Conservation (phyloP, 1,140 invertebrate species). For the Euwallacea fornicatus region DNA sequence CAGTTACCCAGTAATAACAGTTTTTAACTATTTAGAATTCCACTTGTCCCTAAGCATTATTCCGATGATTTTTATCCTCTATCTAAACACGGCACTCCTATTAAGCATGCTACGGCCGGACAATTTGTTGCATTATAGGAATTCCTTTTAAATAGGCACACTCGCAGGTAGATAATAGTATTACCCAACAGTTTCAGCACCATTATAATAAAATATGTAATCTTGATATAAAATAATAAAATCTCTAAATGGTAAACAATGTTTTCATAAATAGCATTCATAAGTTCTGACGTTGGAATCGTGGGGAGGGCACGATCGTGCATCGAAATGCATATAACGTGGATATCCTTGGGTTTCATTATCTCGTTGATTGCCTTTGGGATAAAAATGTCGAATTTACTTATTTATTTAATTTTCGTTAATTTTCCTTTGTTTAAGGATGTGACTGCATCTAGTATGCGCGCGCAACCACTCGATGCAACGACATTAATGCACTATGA, state of each 20-base stretch:
- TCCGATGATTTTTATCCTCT: constrained; percentile 21
- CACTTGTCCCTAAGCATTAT: constrained; percentile 21
- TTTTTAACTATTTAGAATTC: constrained; percentile 21
- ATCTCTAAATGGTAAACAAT: constrained; percentile 26
- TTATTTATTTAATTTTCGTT: too few relatives aligned
- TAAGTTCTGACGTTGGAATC: constrained; percentile 6
- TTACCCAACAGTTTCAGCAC: constrained; percentile 19
- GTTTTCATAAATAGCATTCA: constrained; percentile 30
- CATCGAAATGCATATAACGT: background rate
- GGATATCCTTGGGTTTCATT: constrained; percentile 13
- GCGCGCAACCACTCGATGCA: too few relatives aligned
- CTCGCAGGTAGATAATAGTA: constrained; percentile 14
- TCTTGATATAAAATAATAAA: constrained; percentile 28
- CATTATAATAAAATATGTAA: constrained; percentile 34
- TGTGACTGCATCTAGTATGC: too few relatives aligned
- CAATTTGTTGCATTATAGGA: constrained; percentile 32
- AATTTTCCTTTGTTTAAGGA: too few relatives aligned
- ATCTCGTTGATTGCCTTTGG: background rate
- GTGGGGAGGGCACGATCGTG: constrained; percentile 9
- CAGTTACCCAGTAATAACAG: background rate
- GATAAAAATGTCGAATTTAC: too few relatives aligned
- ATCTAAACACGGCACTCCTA: constrained; percentile 28
- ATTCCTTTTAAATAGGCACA: constrained; percentile 30
- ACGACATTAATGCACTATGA: too few relatives aligned
- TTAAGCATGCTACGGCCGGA: constrained; percentile 18